Conservation (phyloP, 2,888 invertebrate species). For the Limnephilus rhombicus region DNA sequence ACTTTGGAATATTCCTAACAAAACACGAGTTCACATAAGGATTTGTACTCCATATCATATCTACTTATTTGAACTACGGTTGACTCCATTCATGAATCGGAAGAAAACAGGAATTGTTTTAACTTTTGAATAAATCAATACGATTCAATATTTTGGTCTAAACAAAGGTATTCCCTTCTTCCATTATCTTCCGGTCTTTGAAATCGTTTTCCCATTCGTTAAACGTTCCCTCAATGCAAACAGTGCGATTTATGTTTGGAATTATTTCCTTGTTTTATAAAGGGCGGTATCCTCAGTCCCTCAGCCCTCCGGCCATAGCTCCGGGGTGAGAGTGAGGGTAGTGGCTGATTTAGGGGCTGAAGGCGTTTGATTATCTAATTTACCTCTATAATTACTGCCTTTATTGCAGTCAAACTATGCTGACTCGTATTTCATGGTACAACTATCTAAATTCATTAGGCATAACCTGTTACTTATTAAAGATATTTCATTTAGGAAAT, state of each 20-base stretch:
- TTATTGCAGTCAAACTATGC: conserved; percentile 18
- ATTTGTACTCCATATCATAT: neutral
- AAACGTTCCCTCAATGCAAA: conserved; percentile 68
- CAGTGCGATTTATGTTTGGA: conserved; percentile 74
- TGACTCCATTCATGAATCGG: neutral
- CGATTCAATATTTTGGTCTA: neutral
- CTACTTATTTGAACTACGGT: neutral
- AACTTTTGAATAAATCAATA: neutral
- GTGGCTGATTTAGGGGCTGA: conserved; percentile 26
- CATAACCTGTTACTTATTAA: neutral
- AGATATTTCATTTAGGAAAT: neutral
- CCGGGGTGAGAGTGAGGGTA: conserved; percentile 14
- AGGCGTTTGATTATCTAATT: conserved; percentile 65
- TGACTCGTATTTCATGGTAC: neutral
- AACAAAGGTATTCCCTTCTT: neutral
- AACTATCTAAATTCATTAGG: neutral
- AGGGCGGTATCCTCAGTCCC: conserved; percentile 72
- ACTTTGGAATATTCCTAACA: neutral
- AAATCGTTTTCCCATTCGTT: conserved; percentile 80
- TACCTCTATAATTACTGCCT: conserved; percentile 63
- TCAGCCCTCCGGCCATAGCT: neutral
- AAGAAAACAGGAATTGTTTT: neutral
- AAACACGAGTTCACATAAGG: neutral
- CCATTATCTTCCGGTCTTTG: conserved; percentile 69
- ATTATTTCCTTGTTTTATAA: conserved; percentile 80